phyloP scores from a whole-genome alignment of 2,888 invertebrate genomes.

The Diachrysia chrysitis region DNA sequence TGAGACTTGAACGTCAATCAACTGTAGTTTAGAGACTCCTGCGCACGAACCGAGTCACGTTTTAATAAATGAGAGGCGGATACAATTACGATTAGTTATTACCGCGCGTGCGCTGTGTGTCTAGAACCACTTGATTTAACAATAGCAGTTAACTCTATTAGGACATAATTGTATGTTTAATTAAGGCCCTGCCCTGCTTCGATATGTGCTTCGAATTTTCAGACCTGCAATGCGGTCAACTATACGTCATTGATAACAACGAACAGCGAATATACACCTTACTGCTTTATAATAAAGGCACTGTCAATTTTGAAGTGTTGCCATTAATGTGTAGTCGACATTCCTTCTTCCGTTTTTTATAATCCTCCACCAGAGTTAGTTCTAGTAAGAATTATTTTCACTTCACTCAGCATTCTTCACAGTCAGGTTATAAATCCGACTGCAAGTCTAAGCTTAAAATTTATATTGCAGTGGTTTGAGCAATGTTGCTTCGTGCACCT shows the following conservation, averaged over 20 bases:
- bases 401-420: not conserved
- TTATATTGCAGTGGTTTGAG: not conserved
- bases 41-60: slow-evolving; percentile 67
- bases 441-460: slow-evolving; percentile 1
- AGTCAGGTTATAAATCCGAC: not conserved
- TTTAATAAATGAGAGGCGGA: slow-evolving; percentile 63
- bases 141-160: slow-evolving; percentile 23
- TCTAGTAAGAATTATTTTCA: not conserved
- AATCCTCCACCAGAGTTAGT: not conserved
- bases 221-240: not conserved
- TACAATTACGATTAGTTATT: slow-evolving; percentile 52
- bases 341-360: not conserved
- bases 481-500: slow-evolving; percentile 1
- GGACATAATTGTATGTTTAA: not conserved
- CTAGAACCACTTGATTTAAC: slow-evolving; percentile 35
- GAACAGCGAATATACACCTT: not conserved
- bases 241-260: not conserved
- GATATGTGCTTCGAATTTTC: not conserved
- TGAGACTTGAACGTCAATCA: slow-evolving; percentile 41
- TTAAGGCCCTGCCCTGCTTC: not conserved
- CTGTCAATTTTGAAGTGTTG: not conserved
- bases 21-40: slow-evolving; percentile 39
- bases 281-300: not conserved
- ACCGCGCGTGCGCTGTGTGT: slow-evolving; percentile 37
- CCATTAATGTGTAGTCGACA: not conserved